phyloP scores from a whole-genome alignment of 2,797 vertebrate genomes.

The Eulemur rubriventer region DNA sequence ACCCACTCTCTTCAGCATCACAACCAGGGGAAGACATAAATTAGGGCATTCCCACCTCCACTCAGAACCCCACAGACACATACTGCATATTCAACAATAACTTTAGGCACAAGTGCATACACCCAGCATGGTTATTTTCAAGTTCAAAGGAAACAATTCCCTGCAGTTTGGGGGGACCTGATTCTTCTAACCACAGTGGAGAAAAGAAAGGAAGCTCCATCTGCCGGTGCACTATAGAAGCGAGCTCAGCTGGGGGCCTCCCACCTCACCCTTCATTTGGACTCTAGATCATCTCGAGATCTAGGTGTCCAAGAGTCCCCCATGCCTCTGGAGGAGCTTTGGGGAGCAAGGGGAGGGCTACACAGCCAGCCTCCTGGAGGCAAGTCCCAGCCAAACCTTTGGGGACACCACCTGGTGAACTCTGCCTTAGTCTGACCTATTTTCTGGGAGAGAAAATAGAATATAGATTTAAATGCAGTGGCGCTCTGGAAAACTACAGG shows the following conservation, averaged over 20 bases:
- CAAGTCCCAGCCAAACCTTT: conserved; percentile 32
- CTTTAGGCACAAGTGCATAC: background rate
- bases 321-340: background rate
- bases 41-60: background rate
- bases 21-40: background rate
- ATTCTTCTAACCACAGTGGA: background rate
- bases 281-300: background rate
- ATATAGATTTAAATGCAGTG: conserved; percentile 71
- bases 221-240: background rate
- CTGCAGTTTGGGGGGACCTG: background rate
- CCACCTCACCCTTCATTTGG: background rate
- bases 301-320: background rate
- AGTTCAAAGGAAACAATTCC: conserved; percentile 5
- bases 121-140: background rate
- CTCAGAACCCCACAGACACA: accelerated
- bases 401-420: conserved; percentile 74
- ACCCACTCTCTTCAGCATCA: background rate
- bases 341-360: background rate
- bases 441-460: conserved; percentile 80
- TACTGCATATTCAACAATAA: background rate
- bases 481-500: conserved; percentile 71
- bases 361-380: background rate
- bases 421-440: conserved; percentile 76
- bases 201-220: background rate
- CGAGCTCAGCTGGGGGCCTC: background rate